Evolutionary conservation across 1,140 invertebrate genomes (phyloP).

Genomic region (Macrosteles quadrilineatus): DNA sequence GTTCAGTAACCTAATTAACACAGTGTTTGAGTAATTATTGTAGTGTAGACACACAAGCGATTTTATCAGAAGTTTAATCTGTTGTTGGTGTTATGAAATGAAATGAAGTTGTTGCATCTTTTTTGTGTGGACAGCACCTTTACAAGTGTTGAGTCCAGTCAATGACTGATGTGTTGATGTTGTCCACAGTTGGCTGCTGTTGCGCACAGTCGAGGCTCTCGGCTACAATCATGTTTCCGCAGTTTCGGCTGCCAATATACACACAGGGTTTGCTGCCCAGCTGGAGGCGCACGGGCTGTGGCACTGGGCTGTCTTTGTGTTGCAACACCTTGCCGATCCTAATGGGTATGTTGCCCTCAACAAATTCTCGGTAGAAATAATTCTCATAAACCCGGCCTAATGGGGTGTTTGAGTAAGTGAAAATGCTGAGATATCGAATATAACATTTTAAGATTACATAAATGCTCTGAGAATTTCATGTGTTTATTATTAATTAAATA

Average conservation of each 20-base stretch:
- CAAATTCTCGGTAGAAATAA: neutral
- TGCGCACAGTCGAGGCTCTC: conserved; percentile 68
- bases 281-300: conserved; percentile 79
- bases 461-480: neutral
- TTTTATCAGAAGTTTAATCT: too few relatives aligned
- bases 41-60: too few relatives aligned
- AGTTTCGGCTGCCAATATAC: conserved; percentile 59
- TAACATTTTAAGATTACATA: neutral
- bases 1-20: too few relatives aligned
- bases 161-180: too few relatives aligned
- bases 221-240: conserved; percentile 69
- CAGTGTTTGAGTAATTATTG: too few relatives aligned
- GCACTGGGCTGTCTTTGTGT: conserved; percentile 87
- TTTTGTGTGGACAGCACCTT: too few relatives aligned
- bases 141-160: too few relatives aligned
- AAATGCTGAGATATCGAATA: neutral
- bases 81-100: too few relatives aligned
- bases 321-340: conserved; percentile 74
- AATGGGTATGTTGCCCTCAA: conserved; percentile 49
- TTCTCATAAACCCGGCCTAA: neutral
- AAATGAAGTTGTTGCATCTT: too few relatives aligned
- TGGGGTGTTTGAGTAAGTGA: too few relatives aligned
- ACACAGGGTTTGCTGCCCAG: conserved; percentile 78
- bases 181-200: conserved; percentile 67
- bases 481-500: neutral